Evolutionary conservation across 2,888 invertebrate genomes (phyloP), one percentile per base, ranked within the genome.

Genomic region (Harpalus rubripes): DNA sequence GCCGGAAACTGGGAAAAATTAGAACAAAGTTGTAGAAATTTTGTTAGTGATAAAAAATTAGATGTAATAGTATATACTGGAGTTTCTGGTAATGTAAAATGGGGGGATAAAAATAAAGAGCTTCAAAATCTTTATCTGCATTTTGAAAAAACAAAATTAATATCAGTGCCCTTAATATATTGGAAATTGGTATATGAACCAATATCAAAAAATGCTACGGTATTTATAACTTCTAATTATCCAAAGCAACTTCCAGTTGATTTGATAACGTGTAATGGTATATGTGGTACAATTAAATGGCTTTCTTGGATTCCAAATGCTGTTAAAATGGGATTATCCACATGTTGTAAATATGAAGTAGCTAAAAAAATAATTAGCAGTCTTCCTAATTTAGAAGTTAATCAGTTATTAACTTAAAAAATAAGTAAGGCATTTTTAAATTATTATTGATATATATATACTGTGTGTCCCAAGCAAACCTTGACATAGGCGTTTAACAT

Each of bases 181-280:
- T 95, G 93, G 92, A 94, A 94, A 88, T 92, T 94, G 2, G 92
- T 93, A 0, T 93, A 94, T 87, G 93, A 95, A 84, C 90, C 92
- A 0, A 87, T 87, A 0, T 90, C 89, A 0, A 90, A 92, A 8
- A 88, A 92, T 4, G 94, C 93, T 0, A 92, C 93, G 0, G 95
- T 93, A 0, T 93, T 95, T 87, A 88, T 95, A 4, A 92, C 93
- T 63, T 92, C 94, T 83, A 95, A 95, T 90, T 94, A 95, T 88
- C 95, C 95, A 0, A 89, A 90, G 85, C 85, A 15, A 39, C 12
- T n/a, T 10, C 39, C 88, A n/a, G 44, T 52, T 10, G 12, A 52
- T 12, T 12, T 8, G 2, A 10, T 52, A 12, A 86, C 90, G 85
- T 90, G 90, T 85, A 82, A 88, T 41, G 91, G 93, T 84, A 90